Evolutionary conservation across 1,140 invertebrate species (phyloP), one percentile per base, ranked within the genome.

Genomic region (Nasonia longicornis): DNA sequence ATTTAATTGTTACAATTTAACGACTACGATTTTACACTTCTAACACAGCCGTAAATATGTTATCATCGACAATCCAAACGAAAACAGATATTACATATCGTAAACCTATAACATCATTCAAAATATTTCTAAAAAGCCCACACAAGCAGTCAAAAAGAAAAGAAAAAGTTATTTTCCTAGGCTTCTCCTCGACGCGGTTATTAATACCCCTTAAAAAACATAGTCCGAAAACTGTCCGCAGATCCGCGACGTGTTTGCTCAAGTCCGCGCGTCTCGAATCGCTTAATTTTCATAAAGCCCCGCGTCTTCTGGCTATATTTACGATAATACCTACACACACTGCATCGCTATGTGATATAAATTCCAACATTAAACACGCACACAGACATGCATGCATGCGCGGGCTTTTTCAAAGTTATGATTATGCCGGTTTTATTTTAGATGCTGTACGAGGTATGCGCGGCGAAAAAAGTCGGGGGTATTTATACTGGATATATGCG

Each of bases 261-360:
- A 29, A 67, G 64, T 67, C 64, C 22, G 22, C 26, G 26, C 26
- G 20, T 74, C 48, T 63, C 22, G 12, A 3, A 63, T 31, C 26
- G 48, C 48, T 74, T 74, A 74, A 63, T 74, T 74, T 74, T 63
- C 48, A 74, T 63, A 74, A 58, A 20, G 72, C n/a, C 22, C 14
- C 22, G 22, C 16, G 7, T 67, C 22, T n/a, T 31, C 26, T n/a
- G 22, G 64, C 26, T 67, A 67, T 29, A 67, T 67, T 67, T 67
- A 67, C 64, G 26, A 7, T 1, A 67, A 67, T 67, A 58, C 16
- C 12, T 52, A 14, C 16, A 52, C 16, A 66, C 8, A 10, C 22
- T 66, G 64, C 58, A 26, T 26, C 26, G n/a, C 20, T 64, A 64
- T 26, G 16, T 3, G 2, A 64, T 64, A 14, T n/a, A 64, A 64